Conservation (phyloP, 2,888 invertebrate species). For the Papilio gigon region DNA sequence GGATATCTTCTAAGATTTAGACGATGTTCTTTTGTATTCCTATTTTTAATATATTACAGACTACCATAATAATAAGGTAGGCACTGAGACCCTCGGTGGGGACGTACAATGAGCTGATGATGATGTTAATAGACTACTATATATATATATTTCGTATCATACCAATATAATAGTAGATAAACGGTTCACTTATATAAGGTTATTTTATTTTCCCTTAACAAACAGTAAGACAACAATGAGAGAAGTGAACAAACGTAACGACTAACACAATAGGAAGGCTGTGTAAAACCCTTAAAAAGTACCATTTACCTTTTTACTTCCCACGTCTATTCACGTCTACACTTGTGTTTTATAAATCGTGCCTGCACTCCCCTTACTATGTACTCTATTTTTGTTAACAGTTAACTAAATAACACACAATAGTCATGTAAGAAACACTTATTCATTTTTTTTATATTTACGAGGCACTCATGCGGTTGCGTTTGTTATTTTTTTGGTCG, state of each 20-base stretch:
- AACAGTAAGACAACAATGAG: slow-evolving; percentile 28
- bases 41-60: too few species aligned
- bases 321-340: slow-evolving; percentile 35
- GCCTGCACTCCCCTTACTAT: slow-evolving; percentile 12
- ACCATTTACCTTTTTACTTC: slow-evolving; percentile 39
- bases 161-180: neutral
- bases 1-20: too few species aligned
- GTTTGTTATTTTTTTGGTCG: slow-evolving; percentile 9
- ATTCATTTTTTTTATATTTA: slow-evolving; percentile 3
- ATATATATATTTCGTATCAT: neutral
- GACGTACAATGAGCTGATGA: too few species aligned
- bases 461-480: neutral
- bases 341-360: slow-evolving; percentile 31
- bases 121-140: too few species aligned
- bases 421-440: neutral
- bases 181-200: slow-evolving; percentile 3
- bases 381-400: neutral
- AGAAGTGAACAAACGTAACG: slow-evolving; percentile 32
- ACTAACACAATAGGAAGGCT: slow-evolving; percentile 37
- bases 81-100: too few species aligned
- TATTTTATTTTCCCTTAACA: neutral
- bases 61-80: too few species aligned
- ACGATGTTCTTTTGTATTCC: too few species aligned
- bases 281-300: slow-evolving; percentile 38
- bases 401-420: neutral